Base-by-base conservation (phyloP, 2,888 invertebrate genomes). In the Bruchidius siliquastri region DNA sequence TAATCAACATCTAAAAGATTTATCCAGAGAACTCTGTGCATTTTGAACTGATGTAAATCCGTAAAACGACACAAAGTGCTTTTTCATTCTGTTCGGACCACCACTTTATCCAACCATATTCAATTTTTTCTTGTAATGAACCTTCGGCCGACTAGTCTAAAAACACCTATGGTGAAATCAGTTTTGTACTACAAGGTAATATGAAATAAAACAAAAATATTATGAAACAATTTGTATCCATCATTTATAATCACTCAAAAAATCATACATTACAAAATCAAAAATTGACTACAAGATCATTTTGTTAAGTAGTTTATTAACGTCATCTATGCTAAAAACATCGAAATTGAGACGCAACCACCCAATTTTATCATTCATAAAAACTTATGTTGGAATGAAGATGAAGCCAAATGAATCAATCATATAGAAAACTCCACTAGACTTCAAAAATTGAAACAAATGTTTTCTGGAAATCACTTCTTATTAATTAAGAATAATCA, bases 141-240 rank as follows among this genome's bases (percentile, higher is more conserved):
- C n/a, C n/a, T n/a, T n/a, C n/a, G n/a, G n/a, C n/a, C n/a, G n/a
- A n/a, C n/a, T n/a, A n/a, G n/a, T n/a, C n/a, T n/a, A n/a, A n/a
- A n/a, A n/a, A n/a, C n/a, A n/a, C n/a, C n/a, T n/a, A n/a, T n/a
- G n/a, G n/a, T n/a, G n/a, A n/a, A n/a, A n/a, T n/a, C n/a, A n/a
- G n/a, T n/a, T n/a, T n/a, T n/a, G n/a, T n/a, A 49, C 49, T 18
- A 49, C 49, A 22, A 26, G 26, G 26, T 26, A 72, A 72, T 18
- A 22, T 67, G 26, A 80, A 82, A 82, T 81, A 80, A 84, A 83
- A 84, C 82, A 79, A 83, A 79, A 81, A 79, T 81, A 82, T 83
- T 85, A 85, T 83, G 84, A 86, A 86, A 86, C 85, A 85, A 86
- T 84, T 84, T 86, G 84, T 85, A 86, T 86, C 85, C 85, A 86